A percentile compares a stretch with the other conserved stretches of the same genome.
These are phyloP conservation scores for Aspidoscelis tigris DNA, from an alignment of 2,113 vertebrate species.

Conservation along the genomic window DNA sequence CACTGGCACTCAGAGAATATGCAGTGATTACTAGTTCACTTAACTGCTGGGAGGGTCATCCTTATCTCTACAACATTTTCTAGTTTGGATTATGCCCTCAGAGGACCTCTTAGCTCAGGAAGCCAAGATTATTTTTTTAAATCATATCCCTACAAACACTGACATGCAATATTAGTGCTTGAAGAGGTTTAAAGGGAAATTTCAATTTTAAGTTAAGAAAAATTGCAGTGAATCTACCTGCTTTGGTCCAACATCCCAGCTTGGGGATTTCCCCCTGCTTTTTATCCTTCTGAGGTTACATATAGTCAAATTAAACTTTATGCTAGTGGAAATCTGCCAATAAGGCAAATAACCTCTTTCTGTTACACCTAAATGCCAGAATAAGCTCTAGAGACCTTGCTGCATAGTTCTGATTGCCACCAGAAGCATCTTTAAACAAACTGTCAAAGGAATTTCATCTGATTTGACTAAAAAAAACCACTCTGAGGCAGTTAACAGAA, in stretches of 20 bases:
- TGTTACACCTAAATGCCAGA: too few species aligned
- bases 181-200: background rate
- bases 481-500: background rate
- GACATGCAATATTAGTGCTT: background rate
- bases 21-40: background rate
- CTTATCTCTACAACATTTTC: background rate
- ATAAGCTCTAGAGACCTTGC: background rate
- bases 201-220: background rate
- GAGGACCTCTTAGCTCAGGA: background rate
- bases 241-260: background rate
- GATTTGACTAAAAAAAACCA: constrained; percentile 36
- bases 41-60: background rate
- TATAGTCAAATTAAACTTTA: too few species aligned
- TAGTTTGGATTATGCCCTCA: background rate
- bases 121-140: background rate
- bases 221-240: background rate
- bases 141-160: background rate
- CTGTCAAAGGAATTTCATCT: constrained; percentile 2
- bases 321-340: background rate
- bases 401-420: background rate
- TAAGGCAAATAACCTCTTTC: too few species aligned
- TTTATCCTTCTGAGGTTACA: background rate
- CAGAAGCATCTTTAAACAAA: constrained; percentile 21
- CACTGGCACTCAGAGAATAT: background rate
- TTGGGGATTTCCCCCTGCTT: too few species aligned